Percentiles rank a stretch among this genome's conserved stretches.
phyloP scores from a whole-genome alignment of 2,113 vertebrate species.

The Cettia cetti region DNA sequence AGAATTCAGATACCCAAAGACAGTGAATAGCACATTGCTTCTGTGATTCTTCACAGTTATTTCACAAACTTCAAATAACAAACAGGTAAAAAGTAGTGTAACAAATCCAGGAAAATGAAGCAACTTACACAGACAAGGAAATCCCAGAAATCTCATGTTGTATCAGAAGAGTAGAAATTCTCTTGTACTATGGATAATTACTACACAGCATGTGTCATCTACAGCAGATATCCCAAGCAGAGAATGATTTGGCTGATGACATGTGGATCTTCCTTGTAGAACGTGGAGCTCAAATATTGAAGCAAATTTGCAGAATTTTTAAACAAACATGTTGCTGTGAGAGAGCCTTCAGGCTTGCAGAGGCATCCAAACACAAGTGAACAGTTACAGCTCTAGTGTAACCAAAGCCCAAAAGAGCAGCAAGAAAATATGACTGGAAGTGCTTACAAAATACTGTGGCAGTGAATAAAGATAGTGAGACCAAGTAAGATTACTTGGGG shows the following conservation, averaged over 20 bases:
- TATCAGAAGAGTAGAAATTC: not conserved
- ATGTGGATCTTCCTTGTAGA: not conserved
- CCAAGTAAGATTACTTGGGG: not conserved
- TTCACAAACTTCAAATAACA: not conserved
- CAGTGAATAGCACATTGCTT: not conserved
- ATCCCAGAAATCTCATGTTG: not conserved
- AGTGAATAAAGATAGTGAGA: not conserved
- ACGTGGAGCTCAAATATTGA: not conserved
- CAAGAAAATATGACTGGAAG: not conserved
- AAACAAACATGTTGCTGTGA: not conserved
- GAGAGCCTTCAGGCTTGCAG: not conserved
- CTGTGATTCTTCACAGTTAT: not conserved
- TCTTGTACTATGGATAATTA: not conserved
- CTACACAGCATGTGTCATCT: not conserved
- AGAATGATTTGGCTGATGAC: not conserved
- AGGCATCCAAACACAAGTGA: not conserved
- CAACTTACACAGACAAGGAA: not conserved
- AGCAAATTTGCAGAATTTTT: not conserved
- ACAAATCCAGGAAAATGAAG: not conserved
- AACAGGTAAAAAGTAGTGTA: not conserved
- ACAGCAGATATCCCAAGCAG: not conserved
- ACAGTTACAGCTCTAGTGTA: not conserved
- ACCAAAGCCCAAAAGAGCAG: not conserved
- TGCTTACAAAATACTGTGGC: not conserved
- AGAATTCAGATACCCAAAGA: not conserved